Evolutionary conservation across 2,888 invertebrate genomes (phyloP).

Genomic region (Polydrusus tereticollis): DNA sequence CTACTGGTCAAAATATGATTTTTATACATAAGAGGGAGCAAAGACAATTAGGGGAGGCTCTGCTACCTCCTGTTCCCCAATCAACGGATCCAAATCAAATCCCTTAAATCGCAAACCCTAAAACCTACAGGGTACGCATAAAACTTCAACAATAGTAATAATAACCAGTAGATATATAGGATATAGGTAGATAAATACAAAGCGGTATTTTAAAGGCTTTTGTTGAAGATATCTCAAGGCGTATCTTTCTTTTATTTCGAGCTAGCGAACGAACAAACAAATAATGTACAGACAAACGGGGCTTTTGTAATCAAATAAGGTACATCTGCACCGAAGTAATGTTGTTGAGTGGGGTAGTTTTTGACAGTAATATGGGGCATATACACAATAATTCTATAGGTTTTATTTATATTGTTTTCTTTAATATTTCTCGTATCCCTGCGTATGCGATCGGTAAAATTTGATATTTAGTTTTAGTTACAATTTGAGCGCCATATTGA

Average conservation of each 20-base stretch:
- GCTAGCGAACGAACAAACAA: constrained; percentile 39
- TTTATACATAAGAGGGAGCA: too few species aligned
- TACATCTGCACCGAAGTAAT: constrained; percentile 46
- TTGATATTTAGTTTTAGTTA: constrained; percentile 19
- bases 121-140: background rate
- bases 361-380: constrained; percentile 13
- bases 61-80: too few species aligned
- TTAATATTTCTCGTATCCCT: background rate
- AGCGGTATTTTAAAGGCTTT: constrained; percentile 33
- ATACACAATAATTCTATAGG: constrained; percentile 14
- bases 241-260: constrained; percentile 44
- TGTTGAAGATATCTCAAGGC: constrained; percentile 48
- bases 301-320: constrained; percentile 34
- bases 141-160: constrained; percentile 54
- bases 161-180: constrained; percentile 53
- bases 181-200: constrained; percentile 44
- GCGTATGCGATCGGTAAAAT: background rate
- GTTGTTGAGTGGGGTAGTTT: constrained; percentile 26
- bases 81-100: background rate
- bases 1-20: too few species aligned
- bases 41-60: too few species aligned
- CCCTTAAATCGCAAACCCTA: background rate
- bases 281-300: constrained; percentile 36
- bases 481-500: background rate
- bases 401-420: constrained; percentile 4